phyloP scores from a whole-genome alignment of 2,113 vertebrate genomes.

The Platichthys flesus region DNA sequence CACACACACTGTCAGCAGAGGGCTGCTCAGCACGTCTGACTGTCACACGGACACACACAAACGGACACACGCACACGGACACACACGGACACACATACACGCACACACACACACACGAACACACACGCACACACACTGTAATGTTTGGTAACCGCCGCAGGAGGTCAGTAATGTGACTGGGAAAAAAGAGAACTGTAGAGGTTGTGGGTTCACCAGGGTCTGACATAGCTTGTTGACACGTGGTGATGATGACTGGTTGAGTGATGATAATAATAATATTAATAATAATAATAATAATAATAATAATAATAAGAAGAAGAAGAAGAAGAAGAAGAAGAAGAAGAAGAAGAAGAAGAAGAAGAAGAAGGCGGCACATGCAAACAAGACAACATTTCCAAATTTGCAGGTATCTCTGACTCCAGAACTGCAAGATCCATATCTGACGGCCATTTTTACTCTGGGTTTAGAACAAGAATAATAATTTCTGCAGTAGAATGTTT shows the following conservation, averaged over 20 bases:
- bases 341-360: background rate
- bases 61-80: slow-evolving; percentile 3
- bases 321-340: too few species aligned
- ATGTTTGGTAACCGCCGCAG: background rate
- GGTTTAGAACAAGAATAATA: too few species aligned
- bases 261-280: background rate
- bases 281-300: too few species aligned
- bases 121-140: slow-evolving; percentile 25
- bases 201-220: background rate
- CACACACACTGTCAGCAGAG: background rate
- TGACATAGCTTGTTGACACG: background rate
- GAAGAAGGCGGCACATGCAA: background rate
- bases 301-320: too few species aligned
- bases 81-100: too few species aligned
- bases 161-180: slow-evolving; percentile 47
- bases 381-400: too few species aligned
- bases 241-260: background rate
- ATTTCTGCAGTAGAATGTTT: too few species aligned
- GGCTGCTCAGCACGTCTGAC: background rate
- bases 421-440: too few species aligned
- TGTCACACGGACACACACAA: slow-evolving; percentile 17
- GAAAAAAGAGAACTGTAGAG: background rate
- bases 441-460: too few species aligned
- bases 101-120: slow-evolving; percentile 10
- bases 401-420: too few species aligned